Percentiles rank a stretch among this genome's conserved stretches.
Conservation (phyloP, 2,797 vertebrate genomes). For the Sebastes steindachneri region DNA sequence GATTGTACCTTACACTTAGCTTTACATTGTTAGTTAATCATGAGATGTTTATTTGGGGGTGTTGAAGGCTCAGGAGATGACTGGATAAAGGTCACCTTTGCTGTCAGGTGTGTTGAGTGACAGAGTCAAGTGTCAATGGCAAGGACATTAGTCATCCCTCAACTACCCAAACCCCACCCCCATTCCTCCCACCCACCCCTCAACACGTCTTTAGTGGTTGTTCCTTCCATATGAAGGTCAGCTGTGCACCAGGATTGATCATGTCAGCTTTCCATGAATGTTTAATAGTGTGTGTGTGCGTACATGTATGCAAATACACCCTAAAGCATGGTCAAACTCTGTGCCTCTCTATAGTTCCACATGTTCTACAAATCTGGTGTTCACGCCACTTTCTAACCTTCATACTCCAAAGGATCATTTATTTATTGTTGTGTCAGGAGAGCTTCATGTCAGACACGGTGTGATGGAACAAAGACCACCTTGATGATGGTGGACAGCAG, state of each 20-base stretch:
- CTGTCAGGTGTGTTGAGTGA: constrained; percentile 43
- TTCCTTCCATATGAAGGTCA: constrained; percentile 49
- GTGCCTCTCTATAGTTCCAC: background rate
- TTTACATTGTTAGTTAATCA: background rate
- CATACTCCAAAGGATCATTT: constrained; percentile 26
- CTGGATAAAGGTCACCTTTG: constrained; percentile 34
- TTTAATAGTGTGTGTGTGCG: constrained; percentile 4
- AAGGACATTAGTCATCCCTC: constrained; percentile 41
- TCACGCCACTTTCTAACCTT: background rate
- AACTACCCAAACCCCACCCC: background rate
- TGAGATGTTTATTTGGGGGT: background rate
- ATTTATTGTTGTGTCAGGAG: constrained; percentile 53
- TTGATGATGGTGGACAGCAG: constrained; percentile 57
- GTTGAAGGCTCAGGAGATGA: constrained; percentile 2
- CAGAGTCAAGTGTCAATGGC: constrained; percentile 23
- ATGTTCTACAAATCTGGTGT: constrained; percentile 2
- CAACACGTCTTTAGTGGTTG: constrained; percentile 35
- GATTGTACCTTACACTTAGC: background rate
- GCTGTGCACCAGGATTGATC: constrained; percentile 21
- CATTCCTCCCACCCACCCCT: constrained; percentile 23
- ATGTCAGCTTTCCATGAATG: constrained; percentile 35
- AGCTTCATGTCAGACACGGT: constrained; percentile 39
- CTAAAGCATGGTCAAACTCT: background rate
- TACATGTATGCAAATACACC: background rate
- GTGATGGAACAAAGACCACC: constrained; percentile 60